A percentile compares a stretch with the other conserved stretches of the same genome.
phyloP scores from a whole-genome alignment of 1,140 invertebrate species.

The Drosophila melanogaster region DNA sequence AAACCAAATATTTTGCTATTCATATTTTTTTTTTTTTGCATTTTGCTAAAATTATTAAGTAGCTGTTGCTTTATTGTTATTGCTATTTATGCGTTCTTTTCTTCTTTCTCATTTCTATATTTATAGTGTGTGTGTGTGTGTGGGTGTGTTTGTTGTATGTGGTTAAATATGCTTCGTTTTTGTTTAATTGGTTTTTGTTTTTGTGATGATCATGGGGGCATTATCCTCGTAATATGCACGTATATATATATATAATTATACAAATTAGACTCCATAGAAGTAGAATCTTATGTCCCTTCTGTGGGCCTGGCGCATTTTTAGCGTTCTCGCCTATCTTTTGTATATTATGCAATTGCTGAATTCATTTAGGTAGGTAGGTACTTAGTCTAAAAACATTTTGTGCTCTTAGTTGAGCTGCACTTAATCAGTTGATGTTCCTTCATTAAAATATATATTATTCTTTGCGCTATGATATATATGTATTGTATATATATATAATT shows the following conservation, averaged over 20 bases:
- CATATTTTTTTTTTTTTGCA: slow-evolving; percentile 57
- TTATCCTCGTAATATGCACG: slow-evolving; percentile 40
- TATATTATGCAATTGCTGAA: slow-evolving; percentile 61
- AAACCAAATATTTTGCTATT: slow-evolving; percentile 45
- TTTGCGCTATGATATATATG: slow-evolving; percentile 64
- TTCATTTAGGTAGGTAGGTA: slow-evolving; percentile 79
- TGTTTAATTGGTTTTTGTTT: slow-evolving; percentile 29
- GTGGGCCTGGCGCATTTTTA: background rate
- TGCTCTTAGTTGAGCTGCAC: slow-evolving; percentile 68
- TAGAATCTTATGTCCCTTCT: slow-evolving; percentile 16
- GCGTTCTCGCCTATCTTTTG: slow-evolving; percentile 17
- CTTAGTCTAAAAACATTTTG: slow-evolving; percentile 76
- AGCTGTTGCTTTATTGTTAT: slow-evolving; percentile 81
- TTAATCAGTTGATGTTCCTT: slow-evolving; percentile 69
- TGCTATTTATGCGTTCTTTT: slow-evolving; percentile 64
- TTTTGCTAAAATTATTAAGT: slow-evolving; percentile 81
- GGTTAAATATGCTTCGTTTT: slow-evolving; percentile 59
- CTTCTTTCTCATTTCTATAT: slow-evolving; percentile 42
- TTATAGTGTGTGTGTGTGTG: slow-evolving; percentile 51
- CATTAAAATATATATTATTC: slow-evolving; percentile 73
- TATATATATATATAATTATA: slow-evolving; percentile 55
- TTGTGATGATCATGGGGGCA: slow-evolving; percentile 70
- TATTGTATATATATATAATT: slow-evolving; percentile 57
- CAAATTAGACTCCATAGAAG: slow-evolving; percentile 43
- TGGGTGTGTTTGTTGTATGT: slow-evolving; percentile 26